phyloP scores from a whole-genome alignment of 2,888 invertebrate species.

The Latrodectus hesperus region DNA sequence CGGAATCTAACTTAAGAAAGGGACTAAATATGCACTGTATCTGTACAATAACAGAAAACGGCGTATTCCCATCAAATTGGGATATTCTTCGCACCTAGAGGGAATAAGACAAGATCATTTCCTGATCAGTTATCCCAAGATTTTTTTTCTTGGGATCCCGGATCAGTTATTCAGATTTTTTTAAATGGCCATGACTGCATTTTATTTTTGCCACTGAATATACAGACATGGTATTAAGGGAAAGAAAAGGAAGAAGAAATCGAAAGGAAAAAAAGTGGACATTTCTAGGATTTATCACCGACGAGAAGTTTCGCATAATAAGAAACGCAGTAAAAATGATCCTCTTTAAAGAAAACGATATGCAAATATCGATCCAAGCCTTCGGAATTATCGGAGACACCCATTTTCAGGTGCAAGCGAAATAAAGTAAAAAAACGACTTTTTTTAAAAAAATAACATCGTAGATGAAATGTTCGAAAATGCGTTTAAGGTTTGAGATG shows the following conservation, averaged over 20 bases:
- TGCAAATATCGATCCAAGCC: conserved; percentile 58
- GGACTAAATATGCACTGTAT: not conserved
- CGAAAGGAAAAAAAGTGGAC: conserved; percentile 2
- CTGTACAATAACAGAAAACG: conserved; percentile 11
- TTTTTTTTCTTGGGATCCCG: too few species aligned
- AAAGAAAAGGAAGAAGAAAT: not conserved
- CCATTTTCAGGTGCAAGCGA: conserved; percentile 62
- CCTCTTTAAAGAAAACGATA: conserved; percentile 52
- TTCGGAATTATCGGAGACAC: conserved; percentile 59
- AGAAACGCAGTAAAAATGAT: conserved; percentile 59
- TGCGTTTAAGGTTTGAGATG: conserved; percentile 46
- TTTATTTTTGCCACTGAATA: too few species aligned
- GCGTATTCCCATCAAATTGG: conserved; percentile 22
- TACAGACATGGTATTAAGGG: not conserved
- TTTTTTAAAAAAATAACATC: conserved; percentile 24
- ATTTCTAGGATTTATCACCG: conserved; percentile 53
- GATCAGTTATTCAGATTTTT: not conserved
- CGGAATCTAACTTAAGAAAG: not conserved
- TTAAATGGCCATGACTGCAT: too few species aligned
- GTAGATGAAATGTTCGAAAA: conserved; percentile 41
- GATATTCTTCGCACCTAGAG: conserved; percentile 18
- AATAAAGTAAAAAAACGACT: conserved; percentile 59
- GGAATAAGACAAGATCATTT: conserved; percentile 37
- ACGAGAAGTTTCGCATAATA: conserved; percentile 54
- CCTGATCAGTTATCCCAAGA: conserved; percentile 6